Evolutionary conservation across 1,140 invertebrate species (phyloP).

Genomic region (Lucilia sericata): DNA sequence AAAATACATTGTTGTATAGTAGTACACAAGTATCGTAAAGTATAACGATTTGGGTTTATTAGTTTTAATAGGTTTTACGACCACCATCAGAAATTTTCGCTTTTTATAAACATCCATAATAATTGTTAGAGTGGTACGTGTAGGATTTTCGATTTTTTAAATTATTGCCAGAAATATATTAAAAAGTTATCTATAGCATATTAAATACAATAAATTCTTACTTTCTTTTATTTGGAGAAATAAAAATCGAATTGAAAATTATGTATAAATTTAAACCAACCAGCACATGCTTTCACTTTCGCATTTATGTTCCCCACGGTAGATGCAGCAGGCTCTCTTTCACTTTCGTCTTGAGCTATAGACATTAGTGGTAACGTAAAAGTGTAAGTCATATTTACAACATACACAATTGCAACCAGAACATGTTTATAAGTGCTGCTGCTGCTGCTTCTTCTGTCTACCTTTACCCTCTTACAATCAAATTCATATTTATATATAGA

Average conservation of each 20-base stretch:
- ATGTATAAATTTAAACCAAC: background rate
- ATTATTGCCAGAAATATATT: background rate
- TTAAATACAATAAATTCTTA: background rate
- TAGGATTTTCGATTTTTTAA: background rate
- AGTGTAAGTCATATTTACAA: slow-evolving; percentile 1
- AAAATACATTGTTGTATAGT: slow-evolving; percentile 51
- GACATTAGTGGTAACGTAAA: background rate
- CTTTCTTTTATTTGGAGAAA: background rate
- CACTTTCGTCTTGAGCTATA: slow-evolving; percentile 13
- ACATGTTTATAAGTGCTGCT: background rate
- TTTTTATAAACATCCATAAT: background rate
- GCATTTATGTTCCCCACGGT: background rate
- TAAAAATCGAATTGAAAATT: background rate
- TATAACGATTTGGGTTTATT: slow-evolving; percentile 39
- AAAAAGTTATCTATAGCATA: background rate
- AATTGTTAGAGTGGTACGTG: background rate
- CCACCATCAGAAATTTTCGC: background rate
- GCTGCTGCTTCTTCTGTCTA: background rate
- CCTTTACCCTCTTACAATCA: background rate
- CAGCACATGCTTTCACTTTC: slow-evolving; percentile 4
- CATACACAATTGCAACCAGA: slow-evolving; percentile 4
- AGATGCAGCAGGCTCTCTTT: background rate
- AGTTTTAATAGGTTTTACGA: slow-evolving; percentile 42
- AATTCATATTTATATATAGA: no score
- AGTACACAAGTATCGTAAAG: slow-evolving; percentile 55